Percentiles rank a stretch among this genome's conserved stretches.
Evolutionary conservation across 2,888 invertebrate species (phyloP).

Genomic region (Ceratothoa steindachneri): DNA sequence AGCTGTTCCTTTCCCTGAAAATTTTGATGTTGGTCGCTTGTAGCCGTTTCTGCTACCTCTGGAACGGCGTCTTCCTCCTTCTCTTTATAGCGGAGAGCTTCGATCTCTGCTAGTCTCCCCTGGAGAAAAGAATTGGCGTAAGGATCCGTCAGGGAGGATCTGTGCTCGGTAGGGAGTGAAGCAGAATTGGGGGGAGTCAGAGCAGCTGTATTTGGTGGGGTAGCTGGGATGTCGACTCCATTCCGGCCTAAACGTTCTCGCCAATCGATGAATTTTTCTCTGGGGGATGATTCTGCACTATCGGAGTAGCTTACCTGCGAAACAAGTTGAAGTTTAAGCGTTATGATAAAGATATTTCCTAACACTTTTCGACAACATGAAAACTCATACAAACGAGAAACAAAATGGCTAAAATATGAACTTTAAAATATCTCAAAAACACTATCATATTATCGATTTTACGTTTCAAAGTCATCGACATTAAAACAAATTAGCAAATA

Average conservation of each 20-base stretch:
- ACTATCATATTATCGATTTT: no score
- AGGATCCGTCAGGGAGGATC: not conserved
- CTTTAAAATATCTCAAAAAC: no score
- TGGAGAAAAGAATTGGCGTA: not conserved
- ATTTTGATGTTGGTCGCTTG: not conserved
- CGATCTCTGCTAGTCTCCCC: slow-evolving; percentile 21
- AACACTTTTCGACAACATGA: no score
- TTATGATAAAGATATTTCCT: no score
- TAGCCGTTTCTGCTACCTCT: not conserved
- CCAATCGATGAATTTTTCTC: not conserved
- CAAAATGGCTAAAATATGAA: no score
- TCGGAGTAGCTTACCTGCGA: not conserved
- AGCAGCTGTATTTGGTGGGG: slow-evolving; percentile 37
- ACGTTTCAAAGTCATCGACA: no score
- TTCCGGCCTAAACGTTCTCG: not conserved
- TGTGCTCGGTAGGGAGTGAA: not conserved
- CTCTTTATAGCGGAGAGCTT: slow-evolving; percentile 1
- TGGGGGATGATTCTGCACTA: not conserved
- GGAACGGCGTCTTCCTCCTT: not conserved
- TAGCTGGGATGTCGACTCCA: slow-evolving; percentile 15
- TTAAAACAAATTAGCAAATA: no score
- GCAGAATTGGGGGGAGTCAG: not conserved
- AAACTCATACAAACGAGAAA: no score
- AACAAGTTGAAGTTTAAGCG: no score
- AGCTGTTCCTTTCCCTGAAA: not conserved